Percentiles rank a stretch among this genome's conserved stretches.
Conservation (phyloP, 1,140 invertebrate genomes). For the Ylistrum balloti region DNA sequence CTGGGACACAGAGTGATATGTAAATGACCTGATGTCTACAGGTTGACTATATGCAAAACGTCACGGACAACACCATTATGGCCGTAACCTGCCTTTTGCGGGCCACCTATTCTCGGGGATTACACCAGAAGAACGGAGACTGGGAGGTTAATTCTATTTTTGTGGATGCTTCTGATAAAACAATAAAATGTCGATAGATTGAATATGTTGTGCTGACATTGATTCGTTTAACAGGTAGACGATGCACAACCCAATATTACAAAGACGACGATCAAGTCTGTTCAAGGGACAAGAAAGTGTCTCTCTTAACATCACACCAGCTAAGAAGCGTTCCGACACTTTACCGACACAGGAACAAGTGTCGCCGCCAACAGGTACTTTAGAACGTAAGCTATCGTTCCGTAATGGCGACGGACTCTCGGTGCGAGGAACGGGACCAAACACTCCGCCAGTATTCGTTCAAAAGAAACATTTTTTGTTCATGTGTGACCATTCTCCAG, state of each 20-base stretch:
- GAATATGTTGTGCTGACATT: no score
- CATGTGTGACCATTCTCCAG: neutral
- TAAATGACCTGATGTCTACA: no score
- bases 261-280: neutral
- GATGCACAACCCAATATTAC: conserved; percentile 15
- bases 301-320: neutral
- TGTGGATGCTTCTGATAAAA: no score
- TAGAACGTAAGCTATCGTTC: neutral
- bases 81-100: no score
- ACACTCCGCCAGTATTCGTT: neutral
- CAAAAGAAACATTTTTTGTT: neutral
- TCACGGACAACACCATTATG: no score
- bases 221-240: neutral
- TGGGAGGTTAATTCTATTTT: no score
- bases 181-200: no score
- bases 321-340: neutral
- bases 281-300: neutral
- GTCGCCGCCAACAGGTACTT: neutral
- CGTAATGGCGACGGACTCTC: neutral
- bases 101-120: no score
- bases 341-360: neutral
- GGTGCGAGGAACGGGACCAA: neutral
- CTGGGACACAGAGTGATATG: no score
- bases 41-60: no score
- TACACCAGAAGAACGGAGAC: no score